A percentile compares a stretch with the other conserved stretches of the same genome.
These are phyloP conservation scores for Phrynocephalus forsythii DNA, from an alignment of 2,797 vertebrate genomes.

Conservation along the genomic window DNA sequence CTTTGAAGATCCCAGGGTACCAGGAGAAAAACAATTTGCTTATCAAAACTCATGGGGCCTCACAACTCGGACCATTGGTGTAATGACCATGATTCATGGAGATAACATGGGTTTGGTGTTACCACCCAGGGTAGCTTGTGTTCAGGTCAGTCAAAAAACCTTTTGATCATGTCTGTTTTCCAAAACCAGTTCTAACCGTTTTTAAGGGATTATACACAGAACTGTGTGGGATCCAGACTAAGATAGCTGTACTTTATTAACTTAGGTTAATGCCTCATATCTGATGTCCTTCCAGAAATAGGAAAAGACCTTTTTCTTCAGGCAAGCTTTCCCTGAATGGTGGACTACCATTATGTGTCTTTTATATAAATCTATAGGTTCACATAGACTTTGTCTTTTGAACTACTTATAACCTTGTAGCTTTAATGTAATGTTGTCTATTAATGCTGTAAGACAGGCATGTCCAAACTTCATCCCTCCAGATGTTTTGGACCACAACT, in stretches of 20 bases:
- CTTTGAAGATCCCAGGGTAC: constrained; percentile 95
- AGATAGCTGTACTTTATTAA: background rate
- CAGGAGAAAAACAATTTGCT: constrained; percentile 94
- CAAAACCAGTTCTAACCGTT: background rate
- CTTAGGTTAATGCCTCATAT: too few relatives aligned
- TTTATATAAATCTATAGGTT: too few relatives aligned
- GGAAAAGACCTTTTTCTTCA: too few relatives aligned
- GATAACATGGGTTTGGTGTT: constrained; percentile 96
- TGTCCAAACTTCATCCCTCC: too few relatives aligned
- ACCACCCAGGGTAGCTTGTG: constrained; percentile 92
- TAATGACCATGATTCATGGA: constrained; percentile 97
- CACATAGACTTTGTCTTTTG: too few relatives aligned
- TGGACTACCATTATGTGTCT: too few relatives aligned
- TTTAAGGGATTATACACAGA: background rate
- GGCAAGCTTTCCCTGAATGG: too few relatives aligned
- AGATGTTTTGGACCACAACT: too few relatives aligned
- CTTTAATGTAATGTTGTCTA: too few relatives aligned
- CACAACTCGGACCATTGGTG: constrained; percentile 96
- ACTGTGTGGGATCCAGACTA: background rate
- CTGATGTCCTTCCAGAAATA: too few relatives aligned
- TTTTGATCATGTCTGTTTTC: background rate
- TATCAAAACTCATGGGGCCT: constrained; percentile 98
- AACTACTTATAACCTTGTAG: too few relatives aligned
- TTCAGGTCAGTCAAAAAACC: constrained; percentile 84
- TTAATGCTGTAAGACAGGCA: too few relatives aligned